Percentiles rank a stretch among this genome's conserved stretches.
phyloP scores from a whole-genome alignment of 1,140 invertebrate genomes.

The Neodiprion virginianus region DNA sequence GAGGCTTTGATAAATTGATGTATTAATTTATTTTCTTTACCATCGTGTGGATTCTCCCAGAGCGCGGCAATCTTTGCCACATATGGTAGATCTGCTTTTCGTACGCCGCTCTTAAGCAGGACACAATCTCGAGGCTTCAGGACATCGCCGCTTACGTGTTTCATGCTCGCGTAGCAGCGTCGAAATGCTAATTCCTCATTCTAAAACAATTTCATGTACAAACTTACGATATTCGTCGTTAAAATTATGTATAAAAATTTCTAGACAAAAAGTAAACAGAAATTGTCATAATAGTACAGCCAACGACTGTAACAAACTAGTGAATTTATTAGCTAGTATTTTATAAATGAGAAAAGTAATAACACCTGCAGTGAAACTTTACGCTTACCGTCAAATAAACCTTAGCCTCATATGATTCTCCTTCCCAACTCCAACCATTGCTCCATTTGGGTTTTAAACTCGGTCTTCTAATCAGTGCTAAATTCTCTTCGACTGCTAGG shows the following conservation, averaged over 20 bases:
- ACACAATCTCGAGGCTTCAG: constrained; percentile 90
- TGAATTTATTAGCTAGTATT: no score
- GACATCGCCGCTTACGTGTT: constrained; percentile 85
- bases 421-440: constrained; percentile 92
- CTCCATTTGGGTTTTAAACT: constrained; percentile 78
- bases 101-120: constrained; percentile 80
- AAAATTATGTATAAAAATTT: constrained; percentile 10
- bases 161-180: constrained; percentile 89
- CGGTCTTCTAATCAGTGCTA: constrained; percentile 50
- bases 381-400: constrained; percentile 86
- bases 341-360: not conserved
- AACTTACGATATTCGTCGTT: constrained; percentile 17
- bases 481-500: constrained; percentile 43
- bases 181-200: constrained; percentile 81
- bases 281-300: constrained; percentile 11
- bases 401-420: constrained; percentile 80
- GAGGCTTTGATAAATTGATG: no score
- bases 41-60: constrained; percentile 94
- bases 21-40: constrained; percentile 60
- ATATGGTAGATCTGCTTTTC: constrained; percentile 88
- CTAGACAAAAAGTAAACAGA: constrained; percentile 11
- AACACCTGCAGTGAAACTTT: constrained; percentile 10
- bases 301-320: not conserved
- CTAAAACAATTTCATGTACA: constrained; percentile 61
- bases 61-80: constrained; percentile 92